Conservation (phyloP, 2,113 vertebrate species). For the Semnornis frantzii region DNA sequence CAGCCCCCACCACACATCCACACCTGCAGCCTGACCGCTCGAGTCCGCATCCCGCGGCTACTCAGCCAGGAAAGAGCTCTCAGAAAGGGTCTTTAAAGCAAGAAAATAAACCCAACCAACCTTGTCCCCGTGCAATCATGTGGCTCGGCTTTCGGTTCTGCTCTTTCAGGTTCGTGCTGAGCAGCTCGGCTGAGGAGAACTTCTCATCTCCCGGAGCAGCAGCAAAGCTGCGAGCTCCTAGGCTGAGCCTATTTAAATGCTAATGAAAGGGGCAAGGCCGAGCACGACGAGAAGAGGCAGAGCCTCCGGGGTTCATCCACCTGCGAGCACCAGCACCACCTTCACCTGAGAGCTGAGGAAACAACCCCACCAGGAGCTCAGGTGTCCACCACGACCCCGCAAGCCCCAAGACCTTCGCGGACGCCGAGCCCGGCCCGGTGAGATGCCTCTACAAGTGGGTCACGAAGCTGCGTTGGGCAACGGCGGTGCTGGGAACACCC, state of each 20-base stretch:
- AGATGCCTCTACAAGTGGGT: not conserved
- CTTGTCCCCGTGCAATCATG: not conserved
- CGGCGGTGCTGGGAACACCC: not conserved
- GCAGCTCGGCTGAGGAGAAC: not conserved
- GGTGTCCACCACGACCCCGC: rapidly evolving
- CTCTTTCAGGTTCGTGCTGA: not conserved
- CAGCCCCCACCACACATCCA: rapidly evolving
- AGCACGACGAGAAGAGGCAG: not conserved
- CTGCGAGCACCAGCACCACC: not conserved
- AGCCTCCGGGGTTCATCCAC: not conserved
- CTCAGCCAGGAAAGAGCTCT: not conserved
- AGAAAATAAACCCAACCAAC: not conserved
- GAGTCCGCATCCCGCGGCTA: not conserved
- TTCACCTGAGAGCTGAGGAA: not conserved
- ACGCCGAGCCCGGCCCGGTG: not conserved
- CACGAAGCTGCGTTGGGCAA: not conserved
- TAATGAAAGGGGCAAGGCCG: not conserved
- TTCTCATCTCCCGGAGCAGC: not conserved
- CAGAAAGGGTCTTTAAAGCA: not conserved
- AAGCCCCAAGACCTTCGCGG: rapidly evolving
- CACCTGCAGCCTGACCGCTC: not conserved
- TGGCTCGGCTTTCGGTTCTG: not conserved
- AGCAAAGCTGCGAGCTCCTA: not conserved
- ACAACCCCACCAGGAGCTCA: not conserved
- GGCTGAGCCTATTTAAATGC: not conserved